A percentile compares a stretch with the other conserved stretches of the same genome.
Evolutionary conservation across 2,797 vertebrate species (phyloP).

Genomic region (Mycteria americana): DNA sequence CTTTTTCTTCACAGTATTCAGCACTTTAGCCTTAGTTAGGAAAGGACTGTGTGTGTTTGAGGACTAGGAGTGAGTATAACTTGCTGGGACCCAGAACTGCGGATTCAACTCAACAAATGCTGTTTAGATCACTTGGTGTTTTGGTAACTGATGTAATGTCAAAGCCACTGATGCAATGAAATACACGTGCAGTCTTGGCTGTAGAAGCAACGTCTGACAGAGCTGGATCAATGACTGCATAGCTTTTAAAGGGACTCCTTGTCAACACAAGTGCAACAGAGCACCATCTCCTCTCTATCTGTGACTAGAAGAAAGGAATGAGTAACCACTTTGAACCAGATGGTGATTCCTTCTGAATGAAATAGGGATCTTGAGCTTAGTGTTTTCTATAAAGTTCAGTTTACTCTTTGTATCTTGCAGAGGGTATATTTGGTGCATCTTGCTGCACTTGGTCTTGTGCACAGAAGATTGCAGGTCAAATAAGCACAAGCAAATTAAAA

Average conservation of each 20-base stretch:
- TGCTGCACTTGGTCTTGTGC: neutral
- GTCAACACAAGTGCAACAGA: constrained; percentile 56
- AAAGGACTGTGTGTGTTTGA: neutral
- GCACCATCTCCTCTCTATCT: constrained; percentile 50
- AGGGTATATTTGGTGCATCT: constrained; percentile 47
- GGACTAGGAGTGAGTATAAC: neutral
- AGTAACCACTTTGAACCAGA: constrained; percentile 65
- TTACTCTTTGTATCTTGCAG: constrained; percentile 30
- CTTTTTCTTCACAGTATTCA: neutral
- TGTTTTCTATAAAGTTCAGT: constrained; percentile 3
- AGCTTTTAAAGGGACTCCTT: constrained; percentile 59
- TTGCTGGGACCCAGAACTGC: neutral
- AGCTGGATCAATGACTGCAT: constrained; percentile 2
- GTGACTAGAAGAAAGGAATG: constrained; percentile 43
- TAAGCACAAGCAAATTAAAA: neutral
- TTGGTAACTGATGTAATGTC: constrained; percentile 31
- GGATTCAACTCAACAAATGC: neutral
- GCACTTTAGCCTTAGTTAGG: neutral
- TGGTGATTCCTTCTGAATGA: constrained; percentile 51
- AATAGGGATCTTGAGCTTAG: neutral
- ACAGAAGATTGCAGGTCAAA: neutral
- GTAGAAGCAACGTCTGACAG: constrained; percentile 25
- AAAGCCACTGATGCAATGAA: constrained; percentile 34
- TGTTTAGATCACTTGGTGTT: constrained; percentile 41
- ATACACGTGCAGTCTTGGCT: constrained; percentile 9